Conservation (phyloP, 1,140 invertebrate genomes). For the Drosophila trapezifrons region DNA sequence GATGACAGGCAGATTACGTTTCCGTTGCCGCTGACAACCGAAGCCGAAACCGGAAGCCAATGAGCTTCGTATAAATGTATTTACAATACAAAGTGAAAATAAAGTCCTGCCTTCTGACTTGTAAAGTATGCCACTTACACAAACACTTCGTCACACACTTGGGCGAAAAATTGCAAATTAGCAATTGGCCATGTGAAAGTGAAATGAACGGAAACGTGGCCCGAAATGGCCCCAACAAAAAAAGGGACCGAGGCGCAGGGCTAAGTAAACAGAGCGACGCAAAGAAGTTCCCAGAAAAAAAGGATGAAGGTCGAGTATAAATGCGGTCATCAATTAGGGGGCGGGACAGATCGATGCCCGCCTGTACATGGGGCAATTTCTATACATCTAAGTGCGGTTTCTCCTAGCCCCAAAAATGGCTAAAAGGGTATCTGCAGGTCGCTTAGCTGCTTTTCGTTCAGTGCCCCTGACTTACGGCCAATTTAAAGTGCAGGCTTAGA, state of each 20-base stretch:
- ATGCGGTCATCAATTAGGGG: conserved; percentile 51
- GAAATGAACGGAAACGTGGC: conserved; percentile 58
- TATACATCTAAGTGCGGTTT: conserved; percentile 64
- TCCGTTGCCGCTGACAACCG: conserved; percentile 74
- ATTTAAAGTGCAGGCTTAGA: conserved; percentile 45
- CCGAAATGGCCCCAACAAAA: conserved; percentile 25
- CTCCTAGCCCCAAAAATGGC: not conserved
- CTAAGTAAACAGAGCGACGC: conserved; percentile 27
- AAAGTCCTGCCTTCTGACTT: conserved; percentile 32
- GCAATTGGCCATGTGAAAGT: conserved; percentile 56
- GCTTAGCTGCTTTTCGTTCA: not conserved
- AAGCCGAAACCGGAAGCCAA: conserved; percentile 71
- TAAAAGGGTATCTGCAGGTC: conserved; percentile 32
- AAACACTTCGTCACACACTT: conserved; percentile 41
- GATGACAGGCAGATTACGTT: conserved; percentile 81
- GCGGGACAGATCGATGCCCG: conserved; percentile 45
- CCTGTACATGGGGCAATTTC: conserved; percentile 40
- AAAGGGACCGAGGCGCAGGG: conserved; percentile 23
- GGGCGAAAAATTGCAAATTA: conserved; percentile 57
- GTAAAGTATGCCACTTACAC: conserved; percentile 43
- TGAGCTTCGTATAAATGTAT: conserved; percentile 79
- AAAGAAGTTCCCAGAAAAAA: conserved; percentile 16
- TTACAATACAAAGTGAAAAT: conserved; percentile 70
- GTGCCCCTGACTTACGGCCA: conserved; percentile 22
- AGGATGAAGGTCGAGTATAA: conserved; percentile 48